phyloP scores from a whole-genome alignment of 2,888 invertebrate genomes.

The Netelia virgata region DNA sequence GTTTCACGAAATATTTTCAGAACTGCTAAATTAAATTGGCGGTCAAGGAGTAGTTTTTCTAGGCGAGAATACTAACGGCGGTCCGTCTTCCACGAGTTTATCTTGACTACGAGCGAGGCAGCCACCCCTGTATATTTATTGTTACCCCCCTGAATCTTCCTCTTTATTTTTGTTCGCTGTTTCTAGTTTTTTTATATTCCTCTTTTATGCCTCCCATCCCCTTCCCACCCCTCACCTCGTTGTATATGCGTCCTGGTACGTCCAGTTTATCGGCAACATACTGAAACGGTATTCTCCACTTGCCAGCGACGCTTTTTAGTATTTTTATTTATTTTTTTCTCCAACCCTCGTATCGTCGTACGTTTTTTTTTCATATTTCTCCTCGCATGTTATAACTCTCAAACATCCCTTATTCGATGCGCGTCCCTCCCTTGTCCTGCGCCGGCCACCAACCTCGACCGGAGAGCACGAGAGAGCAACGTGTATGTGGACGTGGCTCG shows the following conservation, averaged over 20 bases:
- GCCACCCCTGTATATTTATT: conserved; percentile 15
- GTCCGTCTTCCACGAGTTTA: too few relatives aligned
- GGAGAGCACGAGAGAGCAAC: not conserved
- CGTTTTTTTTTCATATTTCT: conserved; percentile 23
- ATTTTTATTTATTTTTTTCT: not conserved
- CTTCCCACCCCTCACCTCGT: not conserved
- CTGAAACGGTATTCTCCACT: conserved; percentile 45
- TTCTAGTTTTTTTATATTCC: conserved; percentile 6
- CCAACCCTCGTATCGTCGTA: not conserved
- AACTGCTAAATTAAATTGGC: too few relatives aligned
- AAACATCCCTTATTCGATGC: conserved; percentile 40
- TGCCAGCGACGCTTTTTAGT: not conserved
- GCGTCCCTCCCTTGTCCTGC: conserved; percentile 18
- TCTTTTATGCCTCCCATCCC: conserved; percentile 1
- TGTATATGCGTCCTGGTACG: conserved; percentile 35
- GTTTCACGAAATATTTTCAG: too few relatives aligned
- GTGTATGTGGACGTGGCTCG: conserved; percentile 15
- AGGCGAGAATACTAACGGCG: too few relatives aligned
- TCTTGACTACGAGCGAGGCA: too few relatives aligned
- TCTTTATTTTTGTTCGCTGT: not conserved
- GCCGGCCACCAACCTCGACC: conserved; percentile 1
- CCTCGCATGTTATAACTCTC: conserved; percentile 7
- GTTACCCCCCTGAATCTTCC: conserved; percentile 1
- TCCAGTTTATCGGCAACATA: conserved; percentile 41
- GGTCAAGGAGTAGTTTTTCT: too few relatives aligned